Percentiles rank a stretch among this genome's conserved stretches.
These are phyloP conservation scores for Eurystomus glaucurus DNA, from an alignment of 2,797 vertebrate genomes.

Conservation along the genomic window DNA sequence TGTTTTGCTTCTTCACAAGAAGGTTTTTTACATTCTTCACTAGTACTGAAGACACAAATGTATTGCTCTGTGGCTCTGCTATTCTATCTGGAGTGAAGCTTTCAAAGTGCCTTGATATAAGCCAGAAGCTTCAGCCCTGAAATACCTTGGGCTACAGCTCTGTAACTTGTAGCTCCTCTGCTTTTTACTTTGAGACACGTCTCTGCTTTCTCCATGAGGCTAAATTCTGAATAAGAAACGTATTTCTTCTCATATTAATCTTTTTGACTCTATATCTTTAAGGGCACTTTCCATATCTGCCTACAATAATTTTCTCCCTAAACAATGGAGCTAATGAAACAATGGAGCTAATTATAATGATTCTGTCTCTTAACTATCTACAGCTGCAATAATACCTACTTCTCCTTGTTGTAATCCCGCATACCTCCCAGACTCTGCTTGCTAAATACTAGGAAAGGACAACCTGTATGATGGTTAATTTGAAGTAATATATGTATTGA, in stretches of 20 bases:
- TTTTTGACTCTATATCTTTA: not conserved
- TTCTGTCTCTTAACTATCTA: not conserved
- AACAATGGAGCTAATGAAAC: not conserved
- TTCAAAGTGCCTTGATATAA: not conserved
- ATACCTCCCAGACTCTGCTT: not conserved
- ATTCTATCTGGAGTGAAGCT: not conserved
- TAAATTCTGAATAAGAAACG: not conserved
- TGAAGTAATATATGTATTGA: not conserved
- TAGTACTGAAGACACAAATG: not conserved
- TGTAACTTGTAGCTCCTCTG: not conserved
- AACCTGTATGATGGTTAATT: not conserved
- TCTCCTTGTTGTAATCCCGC: not conserved
- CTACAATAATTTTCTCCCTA: not conserved
- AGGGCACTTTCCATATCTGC: not conserved
- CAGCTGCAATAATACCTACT: not conserved
- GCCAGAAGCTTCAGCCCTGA: not conserved
- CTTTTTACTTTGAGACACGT: not conserved
- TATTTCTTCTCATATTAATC: not conserved
- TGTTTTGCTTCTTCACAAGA: not conserved
- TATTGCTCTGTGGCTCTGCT: not conserved
- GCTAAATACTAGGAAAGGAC: not conserved
- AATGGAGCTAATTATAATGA: not conserved
- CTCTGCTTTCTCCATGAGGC: fast-evolving
- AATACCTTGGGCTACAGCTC: not conserved
- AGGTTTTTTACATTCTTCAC: not conserved